phyloP scores from a whole-genome alignment of 2,113 vertebrate genomes.

The Dolichotis patagonum region DNA sequence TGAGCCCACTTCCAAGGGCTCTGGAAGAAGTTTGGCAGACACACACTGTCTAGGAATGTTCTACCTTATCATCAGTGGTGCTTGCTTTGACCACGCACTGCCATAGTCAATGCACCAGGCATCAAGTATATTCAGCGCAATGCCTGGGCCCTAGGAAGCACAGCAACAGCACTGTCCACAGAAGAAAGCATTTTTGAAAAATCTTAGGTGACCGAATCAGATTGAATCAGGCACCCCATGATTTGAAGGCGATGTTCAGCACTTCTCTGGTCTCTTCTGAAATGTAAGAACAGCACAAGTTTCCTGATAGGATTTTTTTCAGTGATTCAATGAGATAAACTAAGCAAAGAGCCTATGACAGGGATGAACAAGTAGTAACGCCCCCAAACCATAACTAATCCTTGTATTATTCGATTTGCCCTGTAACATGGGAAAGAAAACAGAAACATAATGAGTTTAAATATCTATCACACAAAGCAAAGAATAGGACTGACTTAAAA shows the following conservation, averaged over 20 bases:
- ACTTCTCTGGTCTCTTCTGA: slow-evolving; percentile 21
- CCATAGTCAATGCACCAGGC: background rate
- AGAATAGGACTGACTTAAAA: slow-evolving; percentile 6
- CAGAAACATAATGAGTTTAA: slow-evolving; percentile 2
- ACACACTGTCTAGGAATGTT: background rate
- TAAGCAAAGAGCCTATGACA: background rate
- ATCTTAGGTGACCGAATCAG: background rate
- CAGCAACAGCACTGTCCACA: background rate
- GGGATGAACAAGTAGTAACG: background rate
- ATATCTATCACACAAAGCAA: background rate
- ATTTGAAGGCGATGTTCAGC: slow-evolving; percentile 16
- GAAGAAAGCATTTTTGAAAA: background rate
- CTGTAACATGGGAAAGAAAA: background rate
- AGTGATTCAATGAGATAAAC: background rate
- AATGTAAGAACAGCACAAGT: background rate
- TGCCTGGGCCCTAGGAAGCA: background rate
- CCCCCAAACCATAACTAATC: background rate
- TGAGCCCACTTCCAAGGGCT: background rate
- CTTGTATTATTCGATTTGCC: background rate
- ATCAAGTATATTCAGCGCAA: background rate
- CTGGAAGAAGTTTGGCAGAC: background rate
- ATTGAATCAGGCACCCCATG: background rate
- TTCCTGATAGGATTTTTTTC: background rate
- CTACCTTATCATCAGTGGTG: background rate
- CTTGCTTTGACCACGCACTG: background rate